phyloP scores from a whole-genome alignment of 2,797 vertebrate genomes.

The Rallus crepitans region DNA sequence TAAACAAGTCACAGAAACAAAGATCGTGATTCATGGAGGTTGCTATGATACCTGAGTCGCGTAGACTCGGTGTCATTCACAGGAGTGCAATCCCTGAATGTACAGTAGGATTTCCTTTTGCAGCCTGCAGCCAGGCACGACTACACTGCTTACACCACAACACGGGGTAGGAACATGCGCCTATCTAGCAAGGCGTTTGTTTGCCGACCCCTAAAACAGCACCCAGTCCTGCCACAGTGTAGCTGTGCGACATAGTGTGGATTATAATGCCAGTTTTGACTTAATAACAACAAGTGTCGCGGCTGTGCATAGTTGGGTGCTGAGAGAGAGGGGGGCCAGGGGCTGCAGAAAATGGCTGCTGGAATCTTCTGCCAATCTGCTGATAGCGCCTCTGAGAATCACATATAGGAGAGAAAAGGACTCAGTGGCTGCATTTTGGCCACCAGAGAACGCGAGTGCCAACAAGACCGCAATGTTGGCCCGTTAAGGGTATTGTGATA shows the following conservation, averaged over 20 bases:
- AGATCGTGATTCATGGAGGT: not conserved
- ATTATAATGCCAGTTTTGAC: not conserved
- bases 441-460: no score
- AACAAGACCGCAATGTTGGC: no score
- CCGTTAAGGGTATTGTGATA: no score
- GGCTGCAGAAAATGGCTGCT: no score
- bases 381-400: no score
- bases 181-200: not conserved
- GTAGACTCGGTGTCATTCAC: not conserved
- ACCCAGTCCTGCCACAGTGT: not conserved
- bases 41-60: not conserved
- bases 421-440: no score
- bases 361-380: no score
- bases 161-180: not conserved
- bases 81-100: not conserved
- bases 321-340: no score
- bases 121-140: not conserved
- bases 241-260: not conserved
- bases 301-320: no score
- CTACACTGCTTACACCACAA: accelerated
- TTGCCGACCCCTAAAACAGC: not conserved
- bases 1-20: constrained; percentile 12
- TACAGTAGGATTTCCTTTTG: not conserved
- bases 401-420: no score
- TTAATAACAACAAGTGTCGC: not conserved